phyloP scores from a whole-genome alignment of 1,140 invertebrate genomes.

The Lithobius niger region DNA sequence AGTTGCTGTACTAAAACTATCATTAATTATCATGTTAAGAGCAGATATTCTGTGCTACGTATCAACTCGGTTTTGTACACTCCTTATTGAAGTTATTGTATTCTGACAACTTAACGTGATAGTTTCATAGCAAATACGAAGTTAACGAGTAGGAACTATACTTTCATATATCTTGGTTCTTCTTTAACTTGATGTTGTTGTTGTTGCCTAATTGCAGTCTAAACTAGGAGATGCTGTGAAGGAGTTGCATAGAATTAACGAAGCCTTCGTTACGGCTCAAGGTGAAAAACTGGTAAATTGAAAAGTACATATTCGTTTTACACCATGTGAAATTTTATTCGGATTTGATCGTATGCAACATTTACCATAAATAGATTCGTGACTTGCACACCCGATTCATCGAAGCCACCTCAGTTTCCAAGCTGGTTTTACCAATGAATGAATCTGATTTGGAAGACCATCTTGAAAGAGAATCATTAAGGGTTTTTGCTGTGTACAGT shows the following conservation, averaged over 20 bases:
- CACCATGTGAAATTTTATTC: not conserved
- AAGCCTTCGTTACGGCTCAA: not conserved
- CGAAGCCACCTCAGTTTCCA: not conserved
- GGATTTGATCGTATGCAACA: not conserved
- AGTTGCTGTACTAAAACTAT: no score
- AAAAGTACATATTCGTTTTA: not conserved
- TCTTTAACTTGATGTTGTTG: no score
- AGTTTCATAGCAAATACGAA: no score
- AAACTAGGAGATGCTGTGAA: no score
- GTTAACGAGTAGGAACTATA: no score
- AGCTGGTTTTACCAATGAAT: not conserved
- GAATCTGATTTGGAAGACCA: not conserved
- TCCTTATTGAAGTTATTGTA: no score
- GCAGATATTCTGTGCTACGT: no score
- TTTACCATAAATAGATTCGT: not conserved
- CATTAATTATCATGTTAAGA: no score
- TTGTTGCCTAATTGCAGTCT: no score
- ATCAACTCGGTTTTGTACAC: no score
- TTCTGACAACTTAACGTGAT: no score
- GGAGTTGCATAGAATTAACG: conserved; percentile 5
- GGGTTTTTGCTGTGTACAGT: not conserved
- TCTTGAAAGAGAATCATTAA: not conserved
- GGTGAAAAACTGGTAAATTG: not conserved
- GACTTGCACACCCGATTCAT: not conserved
- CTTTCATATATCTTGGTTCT: no score